phyloP scores from a whole-genome alignment of 2,888 invertebrate genomes.

The Dasypogon diadema region DNA sequence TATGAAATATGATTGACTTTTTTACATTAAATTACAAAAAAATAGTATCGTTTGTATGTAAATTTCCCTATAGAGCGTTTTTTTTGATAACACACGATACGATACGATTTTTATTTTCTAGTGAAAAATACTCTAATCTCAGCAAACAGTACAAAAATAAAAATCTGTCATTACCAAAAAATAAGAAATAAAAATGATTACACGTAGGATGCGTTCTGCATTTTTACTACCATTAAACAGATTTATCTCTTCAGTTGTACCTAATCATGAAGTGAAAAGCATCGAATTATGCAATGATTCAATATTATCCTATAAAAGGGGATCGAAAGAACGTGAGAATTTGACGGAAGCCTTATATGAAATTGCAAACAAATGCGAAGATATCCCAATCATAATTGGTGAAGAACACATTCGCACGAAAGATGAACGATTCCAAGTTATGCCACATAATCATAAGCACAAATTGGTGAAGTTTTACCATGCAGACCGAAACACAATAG shows the following conservation, averaged over 20 bases:
- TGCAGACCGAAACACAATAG: conserved; percentile 83
- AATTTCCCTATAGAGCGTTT: too few species aligned
- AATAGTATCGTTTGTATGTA: too few species aligned
- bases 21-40: too few species aligned
- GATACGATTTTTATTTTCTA: too few species aligned
- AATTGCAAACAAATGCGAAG: conserved; percentile 75
- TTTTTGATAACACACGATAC: too few species aligned
- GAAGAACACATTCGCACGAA: conserved; percentile 81
- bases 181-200: not conserved
- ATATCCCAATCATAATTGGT: conserved; percentile 95
- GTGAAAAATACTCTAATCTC: not conserved
- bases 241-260: not conserved
- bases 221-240: not conserved
- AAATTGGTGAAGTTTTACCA: conserved; percentile 91
- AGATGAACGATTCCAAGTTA: conserved; percentile 79
- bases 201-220: not conserved
- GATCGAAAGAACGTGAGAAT: conserved; percentile 81
- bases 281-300: conserved; percentile 77
- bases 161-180: not conserved
- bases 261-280: not conserved
- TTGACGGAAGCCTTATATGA: conserved; percentile 78
- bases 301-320: conserved; percentile 79
- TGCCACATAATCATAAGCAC: conserved; percentile 88
- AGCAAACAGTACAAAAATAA: not conserved
- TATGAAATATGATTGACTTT: too few species aligned